Percentiles rank a stretch among this genome's conserved stretches.
phyloP scores from a whole-genome alignment of 2,113 vertebrate species.

The Chascanopsetta lugubris region DNA sequence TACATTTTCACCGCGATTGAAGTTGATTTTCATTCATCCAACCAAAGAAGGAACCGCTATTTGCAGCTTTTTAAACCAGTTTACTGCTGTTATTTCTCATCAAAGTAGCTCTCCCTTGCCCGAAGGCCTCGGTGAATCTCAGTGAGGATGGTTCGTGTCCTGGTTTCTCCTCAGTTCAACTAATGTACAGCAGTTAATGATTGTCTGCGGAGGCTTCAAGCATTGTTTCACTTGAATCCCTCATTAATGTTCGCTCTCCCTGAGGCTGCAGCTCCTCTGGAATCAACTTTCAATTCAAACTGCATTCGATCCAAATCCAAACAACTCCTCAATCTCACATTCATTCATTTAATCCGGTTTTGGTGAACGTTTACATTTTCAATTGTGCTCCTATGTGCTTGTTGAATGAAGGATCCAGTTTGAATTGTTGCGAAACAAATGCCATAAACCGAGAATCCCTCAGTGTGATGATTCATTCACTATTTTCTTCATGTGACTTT shows the following conservation, averaged over 20 bases:
- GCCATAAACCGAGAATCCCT: too few relatives aligned
- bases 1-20: not conserved
- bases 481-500: too few relatives aligned
- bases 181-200: slow-evolving; percentile 1
- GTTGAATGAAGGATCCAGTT: not conserved
- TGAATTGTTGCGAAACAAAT: too few relatives aligned
- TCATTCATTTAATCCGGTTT: too few relatives aligned
- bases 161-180: not conserved
- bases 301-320: not conserved
- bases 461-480: too few relatives aligned
- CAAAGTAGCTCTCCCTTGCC: not conserved
- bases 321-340: not conserved
- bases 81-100: not conserved
- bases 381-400: not conserved
- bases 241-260: not conserved
- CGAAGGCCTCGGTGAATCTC: not conserved
- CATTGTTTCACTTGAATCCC: slow-evolving; percentile 12
- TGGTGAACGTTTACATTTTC: not conserved
- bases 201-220: not conserved
- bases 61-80: not conserved
- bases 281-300: not conserved
- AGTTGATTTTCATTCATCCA: not conserved
- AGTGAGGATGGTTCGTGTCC: not conserved
- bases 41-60: not conserved
- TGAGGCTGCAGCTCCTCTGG: not conserved